Evolutionary conservation across 1,140 invertebrate genomes (phyloP), one percentile per base, ranked within the genome.

Genomic region (Oryctes rhinoceros): DNA sequence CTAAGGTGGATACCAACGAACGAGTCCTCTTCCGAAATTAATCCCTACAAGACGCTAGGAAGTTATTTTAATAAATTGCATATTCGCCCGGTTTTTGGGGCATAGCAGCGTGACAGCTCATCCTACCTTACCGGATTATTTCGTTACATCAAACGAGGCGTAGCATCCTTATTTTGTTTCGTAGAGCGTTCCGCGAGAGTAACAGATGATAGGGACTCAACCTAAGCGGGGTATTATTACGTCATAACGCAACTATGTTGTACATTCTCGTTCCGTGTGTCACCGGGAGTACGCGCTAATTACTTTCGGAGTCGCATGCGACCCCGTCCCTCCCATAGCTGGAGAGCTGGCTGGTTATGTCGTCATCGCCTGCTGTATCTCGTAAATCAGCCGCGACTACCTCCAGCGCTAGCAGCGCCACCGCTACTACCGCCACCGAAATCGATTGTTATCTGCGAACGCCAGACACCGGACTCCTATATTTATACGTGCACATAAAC

Each of bases 401-500:
- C 39, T 44, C 39, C 39, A 30, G 24, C 24, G 39, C 39, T 7
- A 10, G 39, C 39, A 44, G 39, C 39, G 39, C 39, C 39, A 44
- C 39, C 39, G 39, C 39, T 44, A 44, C 39, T 44, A 44, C 53
- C 18, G 13, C 53, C 53, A 18, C 53, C 53, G 15, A 59, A 59
- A 59, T 59, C 53, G 53, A 59, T 59, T 59, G 53, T 59, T 59
- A 59, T 59, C 53, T 59, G 53, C n/a, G 3, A 59, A 18, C 53
- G 53, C 53, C 53, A 59, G 53, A 59, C 53, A 59, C 53, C 53
- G n/a, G 15, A 59, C 53, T 59, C 18, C 53, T 18, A 59, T 59
- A 59, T 59, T 59, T 59, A 59, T 59, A 59, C 53, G 15, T 18
- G 53, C 53, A n/a, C 53, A 59, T 59, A 59, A 59, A 59, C 53